Evolutionary conservation across 2,888 invertebrate genomes (phyloP).

Genomic region (Boloria selene): DNA sequence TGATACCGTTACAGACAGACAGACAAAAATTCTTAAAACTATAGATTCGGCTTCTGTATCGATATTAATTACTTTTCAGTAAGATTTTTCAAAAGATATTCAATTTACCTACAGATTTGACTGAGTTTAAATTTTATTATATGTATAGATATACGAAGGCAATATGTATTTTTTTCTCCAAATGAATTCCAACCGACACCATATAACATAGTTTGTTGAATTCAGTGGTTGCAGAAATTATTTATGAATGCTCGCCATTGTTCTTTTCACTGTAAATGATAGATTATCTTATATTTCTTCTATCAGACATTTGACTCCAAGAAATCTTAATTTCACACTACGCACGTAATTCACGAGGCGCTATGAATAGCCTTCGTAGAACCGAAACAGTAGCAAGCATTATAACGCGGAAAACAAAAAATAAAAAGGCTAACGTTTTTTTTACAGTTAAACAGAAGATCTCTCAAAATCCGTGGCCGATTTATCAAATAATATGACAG

Average conservation of each 20-base stretch:
- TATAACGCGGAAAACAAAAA: constrained; percentile 42
- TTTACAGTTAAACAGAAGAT: constrained; percentile 60
- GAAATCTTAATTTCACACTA: constrained; percentile 38
- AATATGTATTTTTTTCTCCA: background rate
- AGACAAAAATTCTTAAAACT: no score
- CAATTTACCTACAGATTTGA: no score
- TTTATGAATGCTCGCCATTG: constrained; percentile 18
- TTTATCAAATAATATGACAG: constrained; percentile 79
- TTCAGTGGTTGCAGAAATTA: background rate
- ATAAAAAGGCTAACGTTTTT: constrained; percentile 35
- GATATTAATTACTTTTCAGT: no score
- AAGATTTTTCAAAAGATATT: no score
- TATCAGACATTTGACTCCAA: constrained; percentile 30
- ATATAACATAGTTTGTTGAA: no score
- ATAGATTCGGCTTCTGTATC: no score
- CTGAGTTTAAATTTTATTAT: no score
- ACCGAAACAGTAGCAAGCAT: constrained; percentile 41
- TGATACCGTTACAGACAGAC: no score
- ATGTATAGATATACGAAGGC: no score
- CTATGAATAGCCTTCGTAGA: constrained; percentile 39
- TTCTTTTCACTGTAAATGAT: constrained; percentile 29
- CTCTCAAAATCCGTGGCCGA: constrained; percentile 52
- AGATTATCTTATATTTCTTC: constrained; percentile 33
- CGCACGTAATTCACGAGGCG: constrained; percentile 35
- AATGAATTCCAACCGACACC: background rate